Base-by-base conservation (phyloP, 2,888 invertebrate genomes). In the Gastracanthus pulcherrimus region DNA sequence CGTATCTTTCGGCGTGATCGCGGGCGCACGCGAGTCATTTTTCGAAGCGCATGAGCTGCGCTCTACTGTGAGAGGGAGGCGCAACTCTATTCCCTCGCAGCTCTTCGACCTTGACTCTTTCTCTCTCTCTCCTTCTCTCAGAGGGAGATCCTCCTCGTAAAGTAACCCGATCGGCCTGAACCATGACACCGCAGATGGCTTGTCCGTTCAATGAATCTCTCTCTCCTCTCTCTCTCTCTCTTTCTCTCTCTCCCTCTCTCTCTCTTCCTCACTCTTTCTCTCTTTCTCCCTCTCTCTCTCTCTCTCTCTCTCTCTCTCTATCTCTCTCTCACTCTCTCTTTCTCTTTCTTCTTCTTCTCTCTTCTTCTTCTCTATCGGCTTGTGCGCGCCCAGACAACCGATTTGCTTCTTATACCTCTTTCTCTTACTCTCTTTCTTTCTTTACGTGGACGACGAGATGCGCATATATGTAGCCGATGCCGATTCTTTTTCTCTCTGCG, bases 1-100 rank as follows among this genome's bases (percentile, higher is more conserved):
- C 62, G 51, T 75, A 75, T 75, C 69, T 70, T 60, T 34, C 69
- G 41, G 69, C 69, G 60, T 45, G 69, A 77, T 77, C 76, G 69
- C 51, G 51, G 55, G 64, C 41, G 75, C 64, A 64, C 75, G 75
- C 76, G 76, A 77, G 69, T 70, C 34, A 77, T 77, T 77, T 77
- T 78, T 71, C 51, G 51, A 48, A 19, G n/a, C 60, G 60, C 48
- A 26, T 7, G 55, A 34, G 51, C 51, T n/a, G n/a, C n/a, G n/a
- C n/a, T n/a, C n/a, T n/a, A n/a, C n/a, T n/a, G n/a, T n/a, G 29
- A 41, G 58, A 23, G 64, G 58, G 11, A 19, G 34, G 76, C n/a
- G 23, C n/a, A 3, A 9, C 38, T 11, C 19, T 23, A 5, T 26
- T 11, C 69, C 29, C 48, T 13, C 29, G 26, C 31, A 13, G 13